Conservation (phyloP, 2,113 vertebrate species). For the human region GRCh38 chr14:50819501-50820000, state of each 20-base stretch:
- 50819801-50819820: not conserved
- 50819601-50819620: too few species aligned
- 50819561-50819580: too few species aligned
- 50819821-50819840: constrained; percentile 42
- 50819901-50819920: not conserved
- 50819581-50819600: too few species aligned
- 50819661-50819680: not conserved
- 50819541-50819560: too few species aligned
- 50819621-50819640: too few species aligned
- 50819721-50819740: not conserved
- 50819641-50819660: too few species aligned
- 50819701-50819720: not conserved
- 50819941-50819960: constrained; percentile 11
- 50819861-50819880: constrained; percentile 8
- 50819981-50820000: constrained; percentile 52
- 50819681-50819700: not conserved
- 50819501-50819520: too few species aligned
- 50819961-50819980: constrained; percentile 52
- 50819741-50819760: not conserved
- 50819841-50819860: not conserved
- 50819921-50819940: not conserved
- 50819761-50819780: not conserved
- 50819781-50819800: constrained; percentile 25
- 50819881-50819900: not conserved
- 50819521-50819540: too few species aligned